phyloP scores from a whole-genome alignment of 1,140 invertebrate genomes.

The Brachionus asplanchnoidis region DNA sequence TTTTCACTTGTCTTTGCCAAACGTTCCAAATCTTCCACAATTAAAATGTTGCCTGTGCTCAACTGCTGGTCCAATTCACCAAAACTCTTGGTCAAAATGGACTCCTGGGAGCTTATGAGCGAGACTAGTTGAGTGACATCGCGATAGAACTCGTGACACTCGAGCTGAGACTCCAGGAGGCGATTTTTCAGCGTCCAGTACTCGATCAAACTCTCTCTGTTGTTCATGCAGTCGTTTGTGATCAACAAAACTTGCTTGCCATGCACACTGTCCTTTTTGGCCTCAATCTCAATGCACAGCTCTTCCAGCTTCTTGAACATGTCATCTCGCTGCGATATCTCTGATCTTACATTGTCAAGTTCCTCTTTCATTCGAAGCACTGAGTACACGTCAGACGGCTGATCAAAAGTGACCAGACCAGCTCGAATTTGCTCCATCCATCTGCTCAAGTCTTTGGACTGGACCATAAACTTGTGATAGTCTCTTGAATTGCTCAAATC shows the following conservation, averaged over 20 bases:
- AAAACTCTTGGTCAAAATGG: neutral
- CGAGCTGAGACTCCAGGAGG: neutral
- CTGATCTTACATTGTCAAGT: neutral
- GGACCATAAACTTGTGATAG: conserved; percentile 8
- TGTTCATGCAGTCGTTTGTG: neutral
- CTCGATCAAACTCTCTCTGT: neutral
- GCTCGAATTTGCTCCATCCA: neutral
- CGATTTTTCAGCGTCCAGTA: neutral
- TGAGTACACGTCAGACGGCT: neutral
- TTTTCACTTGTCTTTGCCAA: neutral
- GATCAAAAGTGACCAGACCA: neutral
- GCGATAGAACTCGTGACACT: conserved; percentile 29
- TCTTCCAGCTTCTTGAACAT: conserved; percentile 3
- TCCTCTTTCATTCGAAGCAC: neutral
- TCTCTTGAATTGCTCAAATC: neutral
- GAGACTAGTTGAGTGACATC: conserved; percentile 2
- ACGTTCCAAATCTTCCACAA: conserved; percentile 3
- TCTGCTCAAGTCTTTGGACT: neutral
- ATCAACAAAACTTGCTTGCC: neutral
- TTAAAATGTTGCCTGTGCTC: neutral
- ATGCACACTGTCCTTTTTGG: neutral
- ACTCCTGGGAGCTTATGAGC: neutral
- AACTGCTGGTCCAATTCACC: conserved; percentile 3
- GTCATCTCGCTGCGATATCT: conserved; percentile 30
- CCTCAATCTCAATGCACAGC: neutral